phyloP scores from a whole-genome alignment of 2,113 vertebrate genomes.

The Channa argus region DNA sequence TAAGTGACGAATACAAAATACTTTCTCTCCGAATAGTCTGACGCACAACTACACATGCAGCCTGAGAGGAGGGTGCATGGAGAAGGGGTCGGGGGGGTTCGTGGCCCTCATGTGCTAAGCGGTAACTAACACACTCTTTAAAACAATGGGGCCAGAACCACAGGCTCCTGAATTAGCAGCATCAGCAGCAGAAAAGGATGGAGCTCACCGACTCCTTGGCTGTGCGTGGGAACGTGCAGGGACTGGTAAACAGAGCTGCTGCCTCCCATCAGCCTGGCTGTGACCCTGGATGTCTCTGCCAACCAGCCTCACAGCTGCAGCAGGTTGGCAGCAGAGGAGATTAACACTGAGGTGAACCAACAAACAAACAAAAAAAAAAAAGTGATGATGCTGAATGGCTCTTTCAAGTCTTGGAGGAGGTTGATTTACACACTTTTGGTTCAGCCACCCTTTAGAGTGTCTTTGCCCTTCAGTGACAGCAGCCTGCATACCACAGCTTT shows the following conservation, averaged over 20 bases:
- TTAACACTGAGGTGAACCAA: slow-evolving; percentile 17
- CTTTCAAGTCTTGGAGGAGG: background rate
- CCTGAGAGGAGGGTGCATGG: background rate
- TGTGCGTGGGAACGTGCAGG: slow-evolving; percentile 48
- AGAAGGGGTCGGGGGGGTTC: background rate
- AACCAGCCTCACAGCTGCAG: slow-evolving; percentile 7
- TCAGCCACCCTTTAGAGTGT: background rate
- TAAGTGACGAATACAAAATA: slow-evolving; percentile 63
- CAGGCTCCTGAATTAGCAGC: slow-evolving; percentile 22
- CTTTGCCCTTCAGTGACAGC: slow-evolving; percentile 34
- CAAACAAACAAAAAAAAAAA: slow-evolving; percentile 4
- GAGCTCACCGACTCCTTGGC: slow-evolving; percentile 25
- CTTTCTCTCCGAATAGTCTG: slow-evolving; percentile 3
- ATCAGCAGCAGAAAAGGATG: slow-evolving; percentile 28
- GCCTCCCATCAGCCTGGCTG: slow-evolving; percentile 31
- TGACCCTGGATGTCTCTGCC: slow-evolving; percentile 57
- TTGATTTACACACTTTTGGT: slow-evolving; percentile 7
- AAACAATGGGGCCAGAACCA: slow-evolving; percentile 44
- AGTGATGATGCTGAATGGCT: slow-evolving; percentile 13
- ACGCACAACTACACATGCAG: background rate
- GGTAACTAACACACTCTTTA: slow-evolving; percentile 42
- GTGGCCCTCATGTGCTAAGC: slow-evolving; percentile 11
- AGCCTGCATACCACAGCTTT: slow-evolving; percentile 58
- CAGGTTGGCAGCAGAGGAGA: slow-evolving; percentile 31
- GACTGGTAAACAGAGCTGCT: slow-evolving; percentile 59